These are phyloP conservation scores for Sinocyclocheilus anophthalmus DNA, from an alignment of 2,113 vertebrate genomes.

Conservation along the genomic window DNA sequence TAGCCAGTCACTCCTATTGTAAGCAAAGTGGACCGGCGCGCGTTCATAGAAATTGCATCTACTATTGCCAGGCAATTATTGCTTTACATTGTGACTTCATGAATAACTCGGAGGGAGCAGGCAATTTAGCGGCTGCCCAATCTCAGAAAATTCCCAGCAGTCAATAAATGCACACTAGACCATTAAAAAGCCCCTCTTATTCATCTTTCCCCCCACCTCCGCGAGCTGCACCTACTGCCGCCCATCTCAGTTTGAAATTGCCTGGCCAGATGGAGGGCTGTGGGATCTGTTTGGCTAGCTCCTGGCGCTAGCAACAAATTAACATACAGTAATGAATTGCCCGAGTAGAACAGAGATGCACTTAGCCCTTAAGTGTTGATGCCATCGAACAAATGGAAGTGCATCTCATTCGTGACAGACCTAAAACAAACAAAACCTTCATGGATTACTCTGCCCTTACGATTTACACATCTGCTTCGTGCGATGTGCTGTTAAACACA, in stretches of 20 bases:
- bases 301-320: slow-evolving; percentile 59
- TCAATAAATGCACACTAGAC: slow-evolving; percentile 62
- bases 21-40: slow-evolving; percentile 33
- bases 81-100: slow-evolving; percentile 58
- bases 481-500: background rate
- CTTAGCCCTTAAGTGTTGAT: slow-evolving; percentile 52
- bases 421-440: background rate
- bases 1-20: slow-evolving; percentile 43
- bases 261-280: slow-evolving; percentile 58
- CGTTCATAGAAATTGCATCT: slow-evolving; percentile 58
- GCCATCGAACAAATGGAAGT: slow-evolving; percentile 35
- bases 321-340: slow-evolving; percentile 63
- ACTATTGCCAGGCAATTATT: slow-evolving; percentile 55
- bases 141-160: slow-evolving; percentile 56
- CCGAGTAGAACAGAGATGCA: slow-evolving; percentile 48
- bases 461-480: slow-evolving; percentile 6
- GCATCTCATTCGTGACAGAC: slow-evolving; percentile 29
- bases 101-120: slow-evolving; percentile 56
- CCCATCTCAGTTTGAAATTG: slow-evolving; percentile 57
- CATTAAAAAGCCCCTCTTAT: slow-evolving; percentile 60
- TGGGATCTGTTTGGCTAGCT: slow-evolving; percentile 58
- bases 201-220: slow-evolving; percentile 41
- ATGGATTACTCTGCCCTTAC: background rate
- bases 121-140: slow-evolving; percentile 58
- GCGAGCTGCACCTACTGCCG: slow-evolving; percentile 25